Evolutionary conservation across 2,113 vertebrate species (phyloP), one percentile per base, ranked within the genome.

Genomic region (Hemiprocne comata): DNA sequence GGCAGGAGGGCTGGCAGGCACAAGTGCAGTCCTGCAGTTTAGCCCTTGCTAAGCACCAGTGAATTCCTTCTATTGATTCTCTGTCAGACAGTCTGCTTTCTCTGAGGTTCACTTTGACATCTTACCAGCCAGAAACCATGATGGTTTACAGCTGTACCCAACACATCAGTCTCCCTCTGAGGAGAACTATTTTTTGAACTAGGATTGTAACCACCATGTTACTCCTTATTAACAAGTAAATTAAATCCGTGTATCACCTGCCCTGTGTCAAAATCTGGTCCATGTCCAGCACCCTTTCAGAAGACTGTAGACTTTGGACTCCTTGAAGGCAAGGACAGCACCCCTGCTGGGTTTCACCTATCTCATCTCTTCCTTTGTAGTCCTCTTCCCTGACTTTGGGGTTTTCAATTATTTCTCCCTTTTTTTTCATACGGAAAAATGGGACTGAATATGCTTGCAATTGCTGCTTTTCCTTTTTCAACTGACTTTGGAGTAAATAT

Each of bases 31-130:
- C 31, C 9, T 86, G 38, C 57, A 87, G 40, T 62, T 95, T 87
- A 96, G 83, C 54, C 95, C 44, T 90, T 82, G 65, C 70, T 93
- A 96, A 96, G 73, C 50, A 93, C 20, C 0, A 1, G 20, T 75
- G 57, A 88, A 44, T 77, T 90, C 90, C 60, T 93, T 90, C 84
- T 84, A 96, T 95, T 3, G 88, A 94, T 93, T 94, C 38, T 77
- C 82, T 94, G 83, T 94, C 93, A 92, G 89, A 78, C 26, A 89
- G 19, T 12, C 53, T 85, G 40, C 16, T 79, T 93, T 85, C 65
- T 85, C 36, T 69, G 73, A 85, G 40, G 70, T 79, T 96, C 70
- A 54, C 28, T 81, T 90, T 90, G 92, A 92, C 86, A 73, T 87
- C 77, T 92, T 76, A 89, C 53, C 87, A 94, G 94, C 70, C 38